Evolutionary conservation across 1,140 invertebrate genomes (phyloP).

Genomic region (Tetranychus cinnabarinus): DNA sequence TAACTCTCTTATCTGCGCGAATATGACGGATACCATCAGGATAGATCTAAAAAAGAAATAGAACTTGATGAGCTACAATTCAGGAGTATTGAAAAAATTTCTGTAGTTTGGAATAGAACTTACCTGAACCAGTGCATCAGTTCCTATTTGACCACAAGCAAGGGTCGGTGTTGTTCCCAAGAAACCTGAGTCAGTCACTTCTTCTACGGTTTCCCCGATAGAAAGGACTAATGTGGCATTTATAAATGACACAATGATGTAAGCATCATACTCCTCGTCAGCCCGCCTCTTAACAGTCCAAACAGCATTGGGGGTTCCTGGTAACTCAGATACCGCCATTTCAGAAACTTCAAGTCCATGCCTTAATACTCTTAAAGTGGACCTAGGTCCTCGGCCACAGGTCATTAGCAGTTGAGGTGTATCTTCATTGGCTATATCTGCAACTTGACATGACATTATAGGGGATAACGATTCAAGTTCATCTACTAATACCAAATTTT

Average conservation of each 20-base stretch:
- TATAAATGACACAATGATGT: conserved; percentile 99
- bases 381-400: conserved; percentile 81
- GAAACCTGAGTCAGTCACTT: conserved; percentile 98
- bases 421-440: conserved; percentile 69
- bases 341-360: conserved; percentile 95
- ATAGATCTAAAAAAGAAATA: conserved; percentile 40
- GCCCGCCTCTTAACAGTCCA: conserved; percentile 93
- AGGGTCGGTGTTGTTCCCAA: conserved; percentile 92
- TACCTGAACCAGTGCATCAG: conserved; percentile 90
- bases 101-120: conserved; percentile 6
- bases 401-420: conserved; percentile 91
- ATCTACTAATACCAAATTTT: conserved; percentile 92
- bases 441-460: conserved; percentile 61
- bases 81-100: conserved; percentile 4
- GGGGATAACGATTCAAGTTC: conserved; percentile 92
- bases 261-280: conserved; percentile 95
- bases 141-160: conserved; percentile 83
- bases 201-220: conserved; percentile 98
- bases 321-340: conserved; percentile 97
- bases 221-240: conserved; percentile 97
- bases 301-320: conserved; percentile 95
- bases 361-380: conserved; percentile 67
- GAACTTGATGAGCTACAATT: not conserved
- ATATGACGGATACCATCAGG: conserved; percentile 98
- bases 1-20: conserved; percentile 82